Evolutionary conservation across 2,797 vertebrate genomes (phyloP).

Genomic region (Rhinella marina): DNA sequence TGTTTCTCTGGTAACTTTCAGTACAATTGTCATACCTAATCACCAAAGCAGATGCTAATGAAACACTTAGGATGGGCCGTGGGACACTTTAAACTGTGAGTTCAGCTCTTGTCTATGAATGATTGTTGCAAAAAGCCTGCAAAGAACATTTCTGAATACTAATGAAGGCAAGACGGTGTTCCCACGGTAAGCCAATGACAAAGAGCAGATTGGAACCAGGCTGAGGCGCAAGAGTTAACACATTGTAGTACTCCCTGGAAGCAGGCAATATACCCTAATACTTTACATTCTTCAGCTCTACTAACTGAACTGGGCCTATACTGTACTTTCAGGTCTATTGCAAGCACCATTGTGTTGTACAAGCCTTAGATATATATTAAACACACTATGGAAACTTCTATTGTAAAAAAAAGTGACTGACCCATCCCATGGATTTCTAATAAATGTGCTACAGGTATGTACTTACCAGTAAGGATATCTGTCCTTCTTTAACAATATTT

Average conservation of each 20-base stretch:
- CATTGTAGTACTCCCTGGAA: conserved; percentile 23
- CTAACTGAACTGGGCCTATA: conserved; percentile 32
- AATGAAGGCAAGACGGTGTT: conserved; percentile 75
- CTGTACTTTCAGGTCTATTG: background rate
- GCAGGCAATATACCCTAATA: background rate
- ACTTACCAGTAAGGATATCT: conserved; percentile 89
- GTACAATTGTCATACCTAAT: conserved; percentile 64
- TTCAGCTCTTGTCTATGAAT: conserved; percentile 67
- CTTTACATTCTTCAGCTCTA: background rate
- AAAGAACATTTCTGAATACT: conserved; percentile 72
- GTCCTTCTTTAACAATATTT: conserved; percentile 94
- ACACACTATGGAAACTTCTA: background rate
- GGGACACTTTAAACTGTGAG: conserved; percentile 66
- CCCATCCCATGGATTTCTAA: too few relatives aligned
- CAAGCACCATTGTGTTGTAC: background rate
- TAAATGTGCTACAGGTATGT: background rate
- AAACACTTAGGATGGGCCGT: conserved; percentile 67
- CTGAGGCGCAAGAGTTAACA: conserved; percentile 63
- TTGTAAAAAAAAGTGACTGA: background rate
- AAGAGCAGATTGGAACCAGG: conserved; percentile 61
- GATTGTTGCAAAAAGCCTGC: conserved; percentile 63
- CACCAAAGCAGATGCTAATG: conserved; percentile 66
- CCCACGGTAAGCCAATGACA: conserved; percentile 59
- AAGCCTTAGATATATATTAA: background rate
- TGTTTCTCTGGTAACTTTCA: conserved; percentile 70